Conservation (phyloP, 2,888 invertebrate species). For the Xanthia togata region DNA sequence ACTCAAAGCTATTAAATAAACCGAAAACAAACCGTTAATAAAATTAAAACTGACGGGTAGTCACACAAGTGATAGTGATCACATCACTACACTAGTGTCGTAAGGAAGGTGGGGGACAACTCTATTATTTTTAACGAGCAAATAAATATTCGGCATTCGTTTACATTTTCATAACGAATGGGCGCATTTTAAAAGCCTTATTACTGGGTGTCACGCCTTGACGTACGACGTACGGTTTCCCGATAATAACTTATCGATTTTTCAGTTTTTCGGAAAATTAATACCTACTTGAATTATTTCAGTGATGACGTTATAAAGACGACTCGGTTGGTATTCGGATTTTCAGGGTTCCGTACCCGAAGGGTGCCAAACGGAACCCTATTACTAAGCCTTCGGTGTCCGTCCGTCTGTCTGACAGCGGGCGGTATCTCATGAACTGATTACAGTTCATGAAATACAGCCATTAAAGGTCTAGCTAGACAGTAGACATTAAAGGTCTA, state of each 20-base stretch:
- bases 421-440: too few species aligned
- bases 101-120: slow-evolving; percentile 62
- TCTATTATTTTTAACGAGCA: slow-evolving; percentile 77
- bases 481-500: too few species aligned
- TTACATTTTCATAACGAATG: slow-evolving; percentile 80
- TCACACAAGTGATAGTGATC: slow-evolving; percentile 55
- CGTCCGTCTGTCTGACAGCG: too few species aligned
- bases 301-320: slow-evolving; percentile 3
- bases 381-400: too few species aligned
- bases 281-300: slow-evolving; percentile 44
- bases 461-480: too few species aligned
- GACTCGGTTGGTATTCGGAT: too few species aligned
- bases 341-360: too few species aligned
- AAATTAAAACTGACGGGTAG: slow-evolving; percentile 34
- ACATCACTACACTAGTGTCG: slow-evolving; percentile 50
- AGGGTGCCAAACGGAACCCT: too few species aligned
- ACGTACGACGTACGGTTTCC: slow-evolving; percentile 71
- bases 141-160: slow-evolving; percentile 78
- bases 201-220: slow-evolving; percentile 77
- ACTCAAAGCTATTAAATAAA: slow-evolving; percentile 4
- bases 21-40: slow-evolving; percentile 26
- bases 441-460: too few species aligned
- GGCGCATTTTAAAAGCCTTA: slow-evolving; percentile 83
- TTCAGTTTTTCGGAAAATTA: slow-evolving; percentile 61
- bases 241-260: slow-evolving; percentile 77